Percentiles rank a stretch among this genome's conserved stretches.
Conservation (phyloP, 92 coral and sea anemone genomes). For the Heliopora coerulea region DNA sequence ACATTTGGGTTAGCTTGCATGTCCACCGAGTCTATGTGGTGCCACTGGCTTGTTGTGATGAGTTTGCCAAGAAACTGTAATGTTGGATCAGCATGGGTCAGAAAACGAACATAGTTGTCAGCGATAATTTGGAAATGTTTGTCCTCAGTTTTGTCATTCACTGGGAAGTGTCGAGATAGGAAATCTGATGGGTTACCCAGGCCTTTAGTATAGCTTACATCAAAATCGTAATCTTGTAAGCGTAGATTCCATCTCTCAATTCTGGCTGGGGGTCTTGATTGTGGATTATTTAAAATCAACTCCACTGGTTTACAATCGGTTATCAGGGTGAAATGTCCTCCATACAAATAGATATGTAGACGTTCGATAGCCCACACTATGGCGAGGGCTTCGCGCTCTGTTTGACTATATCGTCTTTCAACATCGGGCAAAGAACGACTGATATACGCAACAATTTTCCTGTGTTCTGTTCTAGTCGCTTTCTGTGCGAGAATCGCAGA, state of each 20-base stretch:
- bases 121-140: conserved; percentile 29
- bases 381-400: conserved; percentile 38
- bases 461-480: not conserved
- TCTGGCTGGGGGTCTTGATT: conserved; percentile 30
- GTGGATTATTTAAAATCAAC: conserved; percentile 12
- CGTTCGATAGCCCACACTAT: conserved; percentile 44
- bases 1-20: not conserved
- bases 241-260: conserved; percentile 22
- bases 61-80: not conserved
- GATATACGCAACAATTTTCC: conserved; percentile 26
- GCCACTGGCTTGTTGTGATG: conserved; percentile 25
- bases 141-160: too few species aligned
- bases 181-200: conserved; percentile 6
- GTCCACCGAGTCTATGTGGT: too few species aligned
- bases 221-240: conserved; percentile 19
- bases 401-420: conserved; percentile 46
- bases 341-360: conserved; percentile 32
- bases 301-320: conserved; percentile 35
- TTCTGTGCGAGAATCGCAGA: conserved; percentile 27
- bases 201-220: conserved; percentile 31
- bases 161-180: conserved; percentile 16
- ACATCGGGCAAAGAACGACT: conserved; percentile 38
- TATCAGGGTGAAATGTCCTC: conserved; percentile 7
- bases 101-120: conserved; percentile 34
- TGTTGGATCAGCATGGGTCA: not conserved